A percentile compares a stretch with the other conserved stretches of the same genome.
Evolutionary conservation across 2,888 invertebrate species (phyloP).

Genomic region (Himalopsyche japonica): DNA sequence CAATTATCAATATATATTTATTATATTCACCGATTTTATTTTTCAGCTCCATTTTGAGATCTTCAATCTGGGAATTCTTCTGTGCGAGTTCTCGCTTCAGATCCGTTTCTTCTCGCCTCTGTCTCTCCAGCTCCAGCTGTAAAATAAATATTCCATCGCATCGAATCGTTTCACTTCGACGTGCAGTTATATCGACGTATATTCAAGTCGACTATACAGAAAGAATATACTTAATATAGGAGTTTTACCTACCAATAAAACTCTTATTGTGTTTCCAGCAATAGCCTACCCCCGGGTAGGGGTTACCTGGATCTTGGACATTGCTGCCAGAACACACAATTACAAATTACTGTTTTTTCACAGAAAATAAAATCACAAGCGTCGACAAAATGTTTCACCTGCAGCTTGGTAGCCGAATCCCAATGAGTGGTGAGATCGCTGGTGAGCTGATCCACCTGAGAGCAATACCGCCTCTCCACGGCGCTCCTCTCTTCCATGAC

Average conservation of each 20-base stretch:
- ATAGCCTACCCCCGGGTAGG: too few species aligned
- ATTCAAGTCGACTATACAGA: background rate
- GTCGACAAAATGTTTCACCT: slow-evolving; percentile 48
- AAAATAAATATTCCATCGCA: slow-evolving; percentile 9
- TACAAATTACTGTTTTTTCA: too few species aligned
- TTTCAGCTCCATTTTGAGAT: slow-evolving; percentile 78
- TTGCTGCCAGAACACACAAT: too few species aligned
- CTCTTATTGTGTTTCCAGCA: too few species aligned
- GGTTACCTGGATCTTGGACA: too few species aligned
- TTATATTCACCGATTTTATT: slow-evolving; percentile 67
- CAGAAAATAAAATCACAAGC: too few species aligned
- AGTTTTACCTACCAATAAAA: too few species aligned
- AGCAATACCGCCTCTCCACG: slow-evolving; percentile 73
- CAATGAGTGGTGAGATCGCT: slow-evolving; percentile 79
- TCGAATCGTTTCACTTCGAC: too few species aligned
- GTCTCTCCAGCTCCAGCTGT: slow-evolving; percentile 75
- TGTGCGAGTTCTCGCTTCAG: slow-evolving; percentile 76
- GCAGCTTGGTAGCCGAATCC: slow-evolving; percentile 76
- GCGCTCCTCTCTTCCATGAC: slow-evolving; percentile 73
- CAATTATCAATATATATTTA: background rate
- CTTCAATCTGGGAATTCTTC: slow-evolving; percentile 75
- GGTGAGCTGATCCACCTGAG: slow-evolving; percentile 77
- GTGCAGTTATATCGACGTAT: background rate
- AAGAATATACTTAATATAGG: too few species aligned
- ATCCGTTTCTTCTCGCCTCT: slow-evolving; percentile 75